A percentile compares a stretch with the other conserved stretches of the same genome.
Conservation (phyloP, 2,888 invertebrate species). For the Eremobia ochroleuca region DNA sequence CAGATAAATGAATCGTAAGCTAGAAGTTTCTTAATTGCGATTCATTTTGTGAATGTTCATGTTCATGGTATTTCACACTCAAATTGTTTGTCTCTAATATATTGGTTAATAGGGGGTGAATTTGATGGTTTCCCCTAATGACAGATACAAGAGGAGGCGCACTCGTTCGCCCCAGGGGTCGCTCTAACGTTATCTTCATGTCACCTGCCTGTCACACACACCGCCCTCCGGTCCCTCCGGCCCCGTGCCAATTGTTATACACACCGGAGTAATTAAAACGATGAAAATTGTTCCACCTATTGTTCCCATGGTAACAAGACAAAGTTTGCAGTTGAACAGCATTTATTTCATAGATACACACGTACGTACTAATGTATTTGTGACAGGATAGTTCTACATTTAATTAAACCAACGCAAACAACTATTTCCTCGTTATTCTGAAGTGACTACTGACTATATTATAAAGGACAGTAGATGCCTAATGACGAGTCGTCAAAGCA, state of each 20-base stretch:
- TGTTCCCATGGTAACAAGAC: constrained; percentile 47
- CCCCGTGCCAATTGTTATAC: constrained; percentile 57
- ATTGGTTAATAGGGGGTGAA: constrained; percentile 54
- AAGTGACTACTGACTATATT: constrained; percentile 51
- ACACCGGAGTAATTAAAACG: constrained; percentile 67
- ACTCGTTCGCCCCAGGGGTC: constrained; percentile 64
- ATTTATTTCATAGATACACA: constrained; percentile 65
- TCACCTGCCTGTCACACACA: constrained; percentile 71
- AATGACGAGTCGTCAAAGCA: constrained; percentile 53
- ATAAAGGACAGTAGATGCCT: constrained; percentile 48
- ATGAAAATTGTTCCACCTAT: constrained; percentile 54
- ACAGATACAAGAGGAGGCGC: constrained; percentile 59
- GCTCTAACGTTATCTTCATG: constrained; percentile 65
- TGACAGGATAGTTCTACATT: constrained; percentile 62
- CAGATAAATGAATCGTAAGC: constrained; percentile 26
- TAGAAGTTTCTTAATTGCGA: constrained; percentile 17
- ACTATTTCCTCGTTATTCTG: constrained; percentile 63
- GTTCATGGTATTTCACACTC: constrained; percentile 10
- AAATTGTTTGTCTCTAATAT: constrained; percentile 41
- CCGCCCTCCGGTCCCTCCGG: constrained; percentile 32
- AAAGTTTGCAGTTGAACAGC: constrained; percentile 61
- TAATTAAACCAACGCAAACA: constrained; percentile 75
- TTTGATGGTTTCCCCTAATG: constrained; percentile 54
- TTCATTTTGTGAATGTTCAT: constrained; percentile 6
- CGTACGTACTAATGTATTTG: constrained; percentile 46